These are phyloP conservation scores for Eupithecia pulchellata DNA, from an alignment of 2,888 invertebrate species.

Conservation along the genomic window DNA sequence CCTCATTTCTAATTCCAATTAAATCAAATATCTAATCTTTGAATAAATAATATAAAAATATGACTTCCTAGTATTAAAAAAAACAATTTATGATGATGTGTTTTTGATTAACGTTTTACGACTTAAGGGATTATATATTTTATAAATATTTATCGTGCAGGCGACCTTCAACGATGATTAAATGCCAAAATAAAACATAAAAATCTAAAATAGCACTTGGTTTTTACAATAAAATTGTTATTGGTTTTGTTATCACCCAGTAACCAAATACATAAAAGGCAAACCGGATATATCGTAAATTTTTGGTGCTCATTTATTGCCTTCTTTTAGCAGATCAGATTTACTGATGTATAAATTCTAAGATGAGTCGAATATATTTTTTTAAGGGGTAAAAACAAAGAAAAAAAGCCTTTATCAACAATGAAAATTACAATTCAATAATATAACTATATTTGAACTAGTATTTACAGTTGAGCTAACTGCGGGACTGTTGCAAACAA, in stretches of 20 bases:
- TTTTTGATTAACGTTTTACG: slow-evolving; percentile 47
- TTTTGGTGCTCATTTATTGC: neutral
- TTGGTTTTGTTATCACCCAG: slow-evolving; percentile 12
- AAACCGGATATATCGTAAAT: neutral
- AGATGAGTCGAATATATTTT: too few species aligned
- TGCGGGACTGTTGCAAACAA: too few species aligned
- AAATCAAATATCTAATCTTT: slow-evolving; percentile 40
- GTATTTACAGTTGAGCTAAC: too few species aligned
- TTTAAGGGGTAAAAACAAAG: too few species aligned
- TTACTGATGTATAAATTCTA: neutral
- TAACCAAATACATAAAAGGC: neutral
- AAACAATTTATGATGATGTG: slow-evolving; percentile 29
- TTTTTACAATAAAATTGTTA: slow-evolving; percentile 12
- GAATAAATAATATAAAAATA: slow-evolving; percentile 44
- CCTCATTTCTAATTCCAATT: slow-evolving; percentile 41
- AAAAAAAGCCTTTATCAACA: too few species aligned
- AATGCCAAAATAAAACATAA: slow-evolving; percentile 32
- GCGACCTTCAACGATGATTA: slow-evolving; percentile 24
- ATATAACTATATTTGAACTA: too few species aligned
- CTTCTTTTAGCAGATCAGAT: neutral
- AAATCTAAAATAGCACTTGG: slow-evolving; percentile 22
- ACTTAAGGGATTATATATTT: slow-evolving; percentile 33
- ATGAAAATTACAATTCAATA: too few species aligned
- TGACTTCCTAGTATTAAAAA: slow-evolving; percentile 36
- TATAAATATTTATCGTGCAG: slow-evolving; percentile 30